Conservation (phyloP, 1,140 invertebrate genomes). For the Formica exsecta region DNA sequence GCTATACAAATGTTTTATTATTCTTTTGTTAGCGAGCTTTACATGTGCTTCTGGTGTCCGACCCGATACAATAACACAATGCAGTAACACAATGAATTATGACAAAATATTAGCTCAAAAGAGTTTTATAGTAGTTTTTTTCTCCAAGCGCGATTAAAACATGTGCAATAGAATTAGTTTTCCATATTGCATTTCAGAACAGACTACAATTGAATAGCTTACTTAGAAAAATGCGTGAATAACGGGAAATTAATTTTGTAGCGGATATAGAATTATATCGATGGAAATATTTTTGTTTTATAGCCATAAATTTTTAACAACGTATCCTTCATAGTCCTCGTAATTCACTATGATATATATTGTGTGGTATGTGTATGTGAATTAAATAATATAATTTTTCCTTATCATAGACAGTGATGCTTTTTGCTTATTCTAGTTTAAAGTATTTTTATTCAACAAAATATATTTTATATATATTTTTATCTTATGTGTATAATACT, state of each 20-base stretch:
- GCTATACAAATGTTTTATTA: slow-evolving; percentile 20
- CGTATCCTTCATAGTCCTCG: background rate
- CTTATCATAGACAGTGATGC: background rate
- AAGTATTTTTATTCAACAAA: background rate
- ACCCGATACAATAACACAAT: background rate
- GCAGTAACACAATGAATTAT: slow-evolving; percentile 18
- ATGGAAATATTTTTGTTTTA: slow-evolving; percentile 16
- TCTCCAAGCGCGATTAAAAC: slow-evolving; percentile 6
- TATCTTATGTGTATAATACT: background rate
- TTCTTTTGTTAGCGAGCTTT: slow-evolving; percentile 53
- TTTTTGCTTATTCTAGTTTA: background rate
- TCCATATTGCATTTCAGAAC: slow-evolving; percentile 2
- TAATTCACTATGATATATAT: slow-evolving; percentile 39
- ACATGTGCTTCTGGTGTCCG: background rate
- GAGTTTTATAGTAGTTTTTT: slow-evolving; percentile 1
- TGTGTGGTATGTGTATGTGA: background rate
- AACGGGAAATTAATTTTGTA: slow-evolving; percentile 27
- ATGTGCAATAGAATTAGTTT: slow-evolving; percentile 27
- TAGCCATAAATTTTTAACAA: slow-evolving; percentile 41
- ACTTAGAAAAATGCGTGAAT: slow-evolving; percentile 9
- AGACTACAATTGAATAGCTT: too few relatives aligned
- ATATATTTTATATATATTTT: background rate
- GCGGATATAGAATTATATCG: background rate
- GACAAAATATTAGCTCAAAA: slow-evolving; percentile 37
- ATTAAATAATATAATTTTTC: slow-evolving; percentile 39